phyloP scores from a whole-genome alignment of 2,888 invertebrate genomes.

The Adelognathus sp. region DNA sequence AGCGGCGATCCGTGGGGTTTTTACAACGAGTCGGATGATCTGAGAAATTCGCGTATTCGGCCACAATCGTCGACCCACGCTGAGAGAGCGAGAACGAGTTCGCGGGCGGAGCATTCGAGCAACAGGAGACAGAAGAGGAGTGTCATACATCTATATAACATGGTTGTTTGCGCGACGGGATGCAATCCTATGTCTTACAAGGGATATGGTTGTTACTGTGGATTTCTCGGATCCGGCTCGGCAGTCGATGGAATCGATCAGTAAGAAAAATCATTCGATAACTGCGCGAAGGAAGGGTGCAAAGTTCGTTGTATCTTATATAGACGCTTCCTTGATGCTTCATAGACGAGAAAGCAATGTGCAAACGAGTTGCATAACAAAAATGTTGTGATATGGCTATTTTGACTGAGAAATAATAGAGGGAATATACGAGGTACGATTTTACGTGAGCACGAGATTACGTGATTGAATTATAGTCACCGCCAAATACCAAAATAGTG shows the following conservation, averaged over 20 bases:
- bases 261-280: constrained; percentile 78
- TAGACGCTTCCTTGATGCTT: no score
- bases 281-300: no score
- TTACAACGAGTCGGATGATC: constrained; percentile 29
- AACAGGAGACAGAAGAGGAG: constrained; percentile 86
- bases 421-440: no score
- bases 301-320: no score
- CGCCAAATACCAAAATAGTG: no score
- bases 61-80: not conserved
- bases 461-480: no score
- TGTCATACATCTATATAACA: constrained; percentile 91
- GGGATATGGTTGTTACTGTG: constrained; percentile 95
- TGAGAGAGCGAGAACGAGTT: not conserved
- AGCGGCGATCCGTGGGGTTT: constrained; percentile 70
- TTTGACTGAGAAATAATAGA: no score
- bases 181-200: constrained; percentile 92
- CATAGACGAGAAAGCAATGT: no score
- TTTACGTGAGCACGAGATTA: no score
- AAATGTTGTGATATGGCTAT: no score
- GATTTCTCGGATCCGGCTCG: constrained; percentile 91
- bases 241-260: constrained; percentile 92
- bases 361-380: no score
- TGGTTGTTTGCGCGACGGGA: constrained; percentile 92
- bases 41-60: constrained; percentile 6
- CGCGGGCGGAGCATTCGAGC: constrained; percentile 11